Evolutionary conservation across 2,113 vertebrate genomes (phyloP), one percentile per base, ranked within the genome.

Genomic region (Oncorhynchus keta): DNA sequence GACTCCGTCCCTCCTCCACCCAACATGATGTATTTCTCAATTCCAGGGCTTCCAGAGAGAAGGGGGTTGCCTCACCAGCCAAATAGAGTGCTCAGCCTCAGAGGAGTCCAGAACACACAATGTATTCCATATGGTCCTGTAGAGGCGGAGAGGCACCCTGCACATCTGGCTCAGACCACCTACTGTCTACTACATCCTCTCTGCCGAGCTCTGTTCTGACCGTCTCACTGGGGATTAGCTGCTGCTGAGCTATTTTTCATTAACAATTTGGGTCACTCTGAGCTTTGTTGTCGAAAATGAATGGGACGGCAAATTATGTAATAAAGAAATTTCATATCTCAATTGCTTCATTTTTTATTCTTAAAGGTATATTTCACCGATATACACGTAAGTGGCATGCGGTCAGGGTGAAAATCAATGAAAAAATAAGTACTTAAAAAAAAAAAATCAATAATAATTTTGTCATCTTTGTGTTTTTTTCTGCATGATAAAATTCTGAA

Each of bases 81-180:
- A 84, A 85, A 81, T 76, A 85, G 79, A 84, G 82, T 72, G 73
- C 84, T 48, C 67, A 20, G 73, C 80, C 79, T 78, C 66, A 13
- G 72, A 85, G 70, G 76, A 87, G 80, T 84, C 79, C 69, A 65
- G 61, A 75, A 75, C 62, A 65, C 78, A 85, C 76, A 83, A 90
- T 90, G 81, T 80, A 83, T 93, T 88, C 89, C 89, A 91, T 84
- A 91, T 92, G 88, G 83, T 83, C 45, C 68, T 76, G 14, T 81
- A 65, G 76, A 86, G 75, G 79, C 77, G 64, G 22, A 76, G 80
- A 88, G 79, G 83, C 83, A 82, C 83, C 85, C 78, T 70, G 26
- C 72, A 90, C 90, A 92, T 89, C 87, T 90, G 85, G 86, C 62
- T 51, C 35, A 75, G 88, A 90, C 90, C 91, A 91, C 91, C 89